phyloP scores from a whole-genome alignment of 2,113 vertebrate genomes.

The Labeo rohita region DNA sequence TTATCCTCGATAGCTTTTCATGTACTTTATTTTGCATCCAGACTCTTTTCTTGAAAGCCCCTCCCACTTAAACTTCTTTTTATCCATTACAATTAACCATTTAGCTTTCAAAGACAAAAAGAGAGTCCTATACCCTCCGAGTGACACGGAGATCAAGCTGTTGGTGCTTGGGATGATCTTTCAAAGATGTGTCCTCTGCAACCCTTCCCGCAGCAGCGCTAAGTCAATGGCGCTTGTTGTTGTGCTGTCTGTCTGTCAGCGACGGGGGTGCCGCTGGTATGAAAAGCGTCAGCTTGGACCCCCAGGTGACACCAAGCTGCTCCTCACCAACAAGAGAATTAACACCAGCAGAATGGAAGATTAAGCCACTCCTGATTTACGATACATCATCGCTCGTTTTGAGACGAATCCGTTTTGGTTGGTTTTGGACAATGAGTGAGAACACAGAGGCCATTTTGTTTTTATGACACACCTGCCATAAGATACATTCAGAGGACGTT shows the following conservation, averaged over 20 bases:
- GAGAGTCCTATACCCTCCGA: constrained; percentile 67
- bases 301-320: constrained; percentile 70
- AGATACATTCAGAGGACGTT: background rate
- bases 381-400: constrained; percentile 51
- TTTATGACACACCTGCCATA: background rate
- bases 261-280: constrained; percentile 59
- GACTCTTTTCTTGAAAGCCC: constrained; percentile 74
- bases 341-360: constrained; percentile 63
- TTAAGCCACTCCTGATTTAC: constrained; percentile 42
- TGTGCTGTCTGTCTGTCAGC: constrained; percentile 71
- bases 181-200: constrained; percentile 74
- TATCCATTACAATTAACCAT: constrained; percentile 79
- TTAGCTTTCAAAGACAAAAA: constrained; percentile 79
- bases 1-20: constrained; percentile 77
- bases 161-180: constrained; percentile 72
- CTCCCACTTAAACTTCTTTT: constrained; percentile 76
- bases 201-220: constrained; percentile 62
- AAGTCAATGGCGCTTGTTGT: constrained; percentile 61
- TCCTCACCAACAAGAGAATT: constrained; percentile 71
- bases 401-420: constrained; percentile 39
- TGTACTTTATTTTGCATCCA: constrained; percentile 84
- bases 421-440: constrained; percentile 13
- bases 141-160: constrained; percentile 79
- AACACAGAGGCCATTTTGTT: constrained; percentile 6
- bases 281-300: constrained; percentile 68